Conservation (phyloP, 2,113 vertebrate genomes). For the Archilochus colubris region DNA sequence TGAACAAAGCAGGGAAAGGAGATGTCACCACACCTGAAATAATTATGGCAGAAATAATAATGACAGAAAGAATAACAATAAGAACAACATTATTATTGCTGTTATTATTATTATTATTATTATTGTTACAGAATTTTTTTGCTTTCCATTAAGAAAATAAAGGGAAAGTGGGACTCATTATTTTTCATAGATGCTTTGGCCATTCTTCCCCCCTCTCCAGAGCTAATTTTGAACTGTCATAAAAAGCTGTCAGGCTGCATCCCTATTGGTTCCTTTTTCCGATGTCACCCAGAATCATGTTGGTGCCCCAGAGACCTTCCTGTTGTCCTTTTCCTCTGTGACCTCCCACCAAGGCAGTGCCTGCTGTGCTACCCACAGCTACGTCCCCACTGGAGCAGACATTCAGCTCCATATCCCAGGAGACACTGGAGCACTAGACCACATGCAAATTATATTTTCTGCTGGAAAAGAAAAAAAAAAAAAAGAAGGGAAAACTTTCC, state of each 20-base stretch:
- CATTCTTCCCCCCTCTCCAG: neutral
- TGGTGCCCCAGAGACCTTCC: neutral
- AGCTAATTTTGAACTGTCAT: neutral
- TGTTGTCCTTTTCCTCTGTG: neutral
- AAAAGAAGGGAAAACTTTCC: neutral
- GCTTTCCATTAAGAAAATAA: neutral
- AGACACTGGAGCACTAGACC: neutral
- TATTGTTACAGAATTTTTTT: neutral
- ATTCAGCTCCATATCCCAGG: neutral
- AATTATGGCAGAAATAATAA: neutral
- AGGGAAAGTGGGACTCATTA: neutral
- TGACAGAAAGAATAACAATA: too few species aligned
- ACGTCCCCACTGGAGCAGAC: neutral
- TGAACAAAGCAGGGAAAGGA: neutral
- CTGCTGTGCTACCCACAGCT: accelerated
- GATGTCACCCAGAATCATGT: neutral
- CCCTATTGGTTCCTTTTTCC: neutral
- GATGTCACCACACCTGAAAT: neutral
- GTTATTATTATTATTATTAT: too few species aligned
- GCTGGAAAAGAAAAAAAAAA: neutral
- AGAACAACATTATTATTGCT: too few species aligned
- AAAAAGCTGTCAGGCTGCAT: neutral
- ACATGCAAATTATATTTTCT: neutral
- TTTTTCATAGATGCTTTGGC: neutral
- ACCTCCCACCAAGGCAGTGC: neutral